Evolutionary conservation across 2,888 invertebrate species (phyloP).

Genomic region (Bhutanitis thaidina): DNA sequence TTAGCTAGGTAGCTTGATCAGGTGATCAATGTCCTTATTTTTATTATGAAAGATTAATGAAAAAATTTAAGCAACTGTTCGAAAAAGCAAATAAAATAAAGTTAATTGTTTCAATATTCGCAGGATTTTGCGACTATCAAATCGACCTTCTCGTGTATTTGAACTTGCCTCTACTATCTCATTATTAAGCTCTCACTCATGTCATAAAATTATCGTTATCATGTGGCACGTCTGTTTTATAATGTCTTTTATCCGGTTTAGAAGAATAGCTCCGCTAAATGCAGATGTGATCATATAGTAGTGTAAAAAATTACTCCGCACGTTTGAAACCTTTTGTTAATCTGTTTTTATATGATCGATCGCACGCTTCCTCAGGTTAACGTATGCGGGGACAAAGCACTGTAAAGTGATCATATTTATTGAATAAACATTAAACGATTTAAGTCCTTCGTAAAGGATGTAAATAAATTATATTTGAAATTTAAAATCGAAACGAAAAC

Average conservation of each 20-base stretch:
- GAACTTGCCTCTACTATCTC: conserved; percentile 48
- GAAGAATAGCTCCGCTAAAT: conserved; percentile 5
- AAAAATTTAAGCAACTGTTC: no score
- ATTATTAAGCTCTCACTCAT: conserved; percentile 33
- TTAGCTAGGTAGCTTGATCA: no score
- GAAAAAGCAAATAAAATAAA: no score
- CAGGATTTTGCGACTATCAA: conserved; percentile 44
- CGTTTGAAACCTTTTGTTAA: not conserved
- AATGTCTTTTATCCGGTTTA: conserved; percentile 23
- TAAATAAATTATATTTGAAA: not conserved
- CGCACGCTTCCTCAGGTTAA: conserved; percentile 3
- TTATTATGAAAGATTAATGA: no score
- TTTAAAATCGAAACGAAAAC: not conserved
- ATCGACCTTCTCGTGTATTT: conserved; percentile 60
- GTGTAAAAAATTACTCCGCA: not conserved
- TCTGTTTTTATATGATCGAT: conserved; percentile 11
- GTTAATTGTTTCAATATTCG: no score
- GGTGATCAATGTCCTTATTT: no score
- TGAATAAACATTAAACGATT: not conserved
- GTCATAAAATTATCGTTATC: conserved; percentile 35
- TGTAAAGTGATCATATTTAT: not conserved
- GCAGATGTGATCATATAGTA: conserved; percentile 8
- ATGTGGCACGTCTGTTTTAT: conserved; percentile 25
- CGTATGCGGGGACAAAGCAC: conserved; percentile 1
- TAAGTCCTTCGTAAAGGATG: not conserved